Evolutionary conservation across 2,113 vertebrate genomes (phyloP), one percentile per base, ranked within the genome.

Genomic region (Pheucticus melanocephalus): DNA sequence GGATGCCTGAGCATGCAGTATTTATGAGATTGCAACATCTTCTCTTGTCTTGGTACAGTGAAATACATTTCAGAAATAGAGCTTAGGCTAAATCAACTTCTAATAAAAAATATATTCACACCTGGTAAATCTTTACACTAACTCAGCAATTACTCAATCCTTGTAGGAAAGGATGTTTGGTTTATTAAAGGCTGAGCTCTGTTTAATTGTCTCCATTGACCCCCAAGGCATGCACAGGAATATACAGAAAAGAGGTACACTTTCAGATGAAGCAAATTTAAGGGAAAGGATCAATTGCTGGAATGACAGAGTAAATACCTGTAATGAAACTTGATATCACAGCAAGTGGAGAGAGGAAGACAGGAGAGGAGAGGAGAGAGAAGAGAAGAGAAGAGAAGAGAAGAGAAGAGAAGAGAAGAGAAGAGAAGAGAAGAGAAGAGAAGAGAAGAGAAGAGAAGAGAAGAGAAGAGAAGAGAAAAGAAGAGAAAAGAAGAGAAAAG

Each of bases 81-180:
- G n/a, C 78, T 93, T 86, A 78, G 77, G 35, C 50, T 70, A 80
- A 96, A 95, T 83, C 68, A 92, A 42, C 64, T 90, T 88, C 75
- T 83, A 75, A 88, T 75, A 42, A 86, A 88, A 83, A 31, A 37
- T 4, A 77, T 47, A 90, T 92, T 72, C 48, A 60, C 30, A 37
- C 47, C 64, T 31, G 35, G n/a, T 73, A 45, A 69, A 56, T 90
- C 68, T 88, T 92, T 71, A 73, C 20, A 37, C 28, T 85, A 66
- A 71, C 50, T 63, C 68, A 35, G 64, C 53, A 64, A 48, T 75
- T 90, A 53, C 72, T 72, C 61, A 57, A 33, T 47, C 64, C 56
- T 89, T 65, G 23, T 35, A 57, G 42, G 75, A 45, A 69, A 80
- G 73, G 24, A 28, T 56, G 25, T 68, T 90, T 73, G 30, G 7